Evolutionary conservation across 2,113 vertebrate genomes (phyloP), one percentile per base, ranked within the genome.

Genomic region (Alethe castanea): DNA sequence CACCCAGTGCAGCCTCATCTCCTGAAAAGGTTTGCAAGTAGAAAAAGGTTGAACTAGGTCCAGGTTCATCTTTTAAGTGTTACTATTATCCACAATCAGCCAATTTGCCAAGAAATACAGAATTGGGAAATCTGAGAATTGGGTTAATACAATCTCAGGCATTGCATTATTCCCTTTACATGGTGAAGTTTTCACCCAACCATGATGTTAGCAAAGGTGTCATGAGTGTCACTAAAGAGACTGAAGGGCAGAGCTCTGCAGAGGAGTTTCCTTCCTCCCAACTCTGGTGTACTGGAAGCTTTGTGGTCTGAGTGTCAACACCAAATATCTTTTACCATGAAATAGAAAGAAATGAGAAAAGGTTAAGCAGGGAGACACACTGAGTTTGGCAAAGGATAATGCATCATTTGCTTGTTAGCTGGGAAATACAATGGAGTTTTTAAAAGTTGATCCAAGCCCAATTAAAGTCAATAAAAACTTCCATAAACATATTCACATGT

Each of bases 281-380:
- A 0, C 13, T 31, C 35, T 4, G 4, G 23, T 28, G 25, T 38
- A 66, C 53, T 3, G 9, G 17, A 4, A 53, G 5, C 15, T 76
- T 54, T 81, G 23, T 78, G 56, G 5, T 72, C 31, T 19, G 7
- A 65, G 9, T 60, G 5, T 65, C 57, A 82, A 53, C 16, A 53
- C 4, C 18, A 35, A 76, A 29, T 38, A 67, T 5, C 8, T 80
- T 81, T 72, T 24, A 64, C 4, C 3, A 7, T 6, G 11, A 81
- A 74, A 78, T 1, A 74, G n/a, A 77, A 42, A 42, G 42, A 52
- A 42, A 72, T n/a, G 6, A 54, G 22, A 53, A 24, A 19, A 90
- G 42, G 19, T 9, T 54, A 64, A 90, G 44, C 14, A 42, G 23
- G 18, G 26, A 82, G 33, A 20, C 31, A 28, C 3, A 22, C 16